Percentiles rank a stretch among this genome's conserved stretches.
Conservation (phyloP, 2,797 vertebrate species). For the Delichon dasypus region DNA sequence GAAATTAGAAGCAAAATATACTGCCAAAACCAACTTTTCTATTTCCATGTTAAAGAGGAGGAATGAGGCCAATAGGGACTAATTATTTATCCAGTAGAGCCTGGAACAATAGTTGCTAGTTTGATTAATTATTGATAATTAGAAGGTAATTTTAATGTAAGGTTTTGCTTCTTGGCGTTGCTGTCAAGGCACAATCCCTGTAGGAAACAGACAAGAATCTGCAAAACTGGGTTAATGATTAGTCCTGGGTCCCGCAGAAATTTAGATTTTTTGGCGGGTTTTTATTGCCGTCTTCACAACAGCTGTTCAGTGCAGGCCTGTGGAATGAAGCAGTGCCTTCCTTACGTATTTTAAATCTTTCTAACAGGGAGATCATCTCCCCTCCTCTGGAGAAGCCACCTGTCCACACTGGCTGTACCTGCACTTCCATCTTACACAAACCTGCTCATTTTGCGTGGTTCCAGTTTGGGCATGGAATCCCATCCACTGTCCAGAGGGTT, state of each 20-base stretch:
- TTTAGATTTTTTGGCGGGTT: not conserved
- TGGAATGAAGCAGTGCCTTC: not conserved
- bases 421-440: not conserved
- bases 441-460: accelerated
- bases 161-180: not conserved
- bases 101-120: not conserved
- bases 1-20: not conserved
- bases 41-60: not conserved
- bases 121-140: slow-evolving; percentile 32
- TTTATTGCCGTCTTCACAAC: not conserved
- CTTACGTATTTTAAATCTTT: not conserved
- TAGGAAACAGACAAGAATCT: not conserved
- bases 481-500: not conserved
- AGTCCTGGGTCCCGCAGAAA: not conserved
- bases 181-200: not conserved
- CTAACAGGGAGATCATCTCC: not conserved
- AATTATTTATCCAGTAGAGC: not conserved
- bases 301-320: not conserved
- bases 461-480: not conserved
- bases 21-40: not conserved
- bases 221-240: not conserved
- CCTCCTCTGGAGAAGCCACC: not conserved
- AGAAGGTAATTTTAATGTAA: not conserved
- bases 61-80: not conserved
- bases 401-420: not conserved